Conservation (phyloP, 2,797 vertebrate genomes). For the Phoeniculus purpureus region DNA sequence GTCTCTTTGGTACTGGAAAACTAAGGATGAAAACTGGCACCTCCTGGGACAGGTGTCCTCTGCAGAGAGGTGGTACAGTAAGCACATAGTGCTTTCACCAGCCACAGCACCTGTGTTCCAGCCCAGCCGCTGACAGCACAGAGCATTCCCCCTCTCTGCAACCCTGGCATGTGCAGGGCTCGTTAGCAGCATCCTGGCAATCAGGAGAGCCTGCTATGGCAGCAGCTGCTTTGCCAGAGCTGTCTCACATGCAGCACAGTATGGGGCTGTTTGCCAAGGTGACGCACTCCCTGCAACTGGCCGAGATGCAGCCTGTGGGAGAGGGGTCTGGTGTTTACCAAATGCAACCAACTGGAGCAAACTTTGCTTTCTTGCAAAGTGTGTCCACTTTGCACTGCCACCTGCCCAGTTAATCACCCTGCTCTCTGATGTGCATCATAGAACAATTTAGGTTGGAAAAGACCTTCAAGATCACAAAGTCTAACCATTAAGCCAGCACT, state of each 20-base stretch:
- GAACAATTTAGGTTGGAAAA: too few species aligned
- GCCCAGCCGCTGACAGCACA: background rate
- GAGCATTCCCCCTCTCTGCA: background rate
- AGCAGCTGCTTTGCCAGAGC: constrained; percentile 50
- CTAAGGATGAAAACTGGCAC: background rate
- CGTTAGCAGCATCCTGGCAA: constrained; percentile 47
- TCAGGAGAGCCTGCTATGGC: background rate
- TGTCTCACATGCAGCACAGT: background rate
- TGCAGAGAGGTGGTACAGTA: background rate
- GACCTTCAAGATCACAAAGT: too few species aligned
- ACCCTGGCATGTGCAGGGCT: background rate
- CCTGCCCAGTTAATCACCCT: background rate
- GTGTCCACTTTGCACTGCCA: background rate
- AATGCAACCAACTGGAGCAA: background rate
- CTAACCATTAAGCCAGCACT: too few species aligned
- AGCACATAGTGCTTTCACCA: background rate
- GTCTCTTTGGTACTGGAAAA: background rate
- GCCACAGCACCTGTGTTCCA: background rate
- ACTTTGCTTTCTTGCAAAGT: background rate
- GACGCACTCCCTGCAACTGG: background rate
- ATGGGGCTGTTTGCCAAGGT: background rate
- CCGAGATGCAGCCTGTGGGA: background rate
- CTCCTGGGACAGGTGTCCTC: background rate
- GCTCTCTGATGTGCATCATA: background rate
- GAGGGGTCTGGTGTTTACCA: background rate